These are phyloP conservation scores for Drosophila siamana DNA, from an alignment of 2,888 invertebrate species.

Conservation along the genomic window DNA sequence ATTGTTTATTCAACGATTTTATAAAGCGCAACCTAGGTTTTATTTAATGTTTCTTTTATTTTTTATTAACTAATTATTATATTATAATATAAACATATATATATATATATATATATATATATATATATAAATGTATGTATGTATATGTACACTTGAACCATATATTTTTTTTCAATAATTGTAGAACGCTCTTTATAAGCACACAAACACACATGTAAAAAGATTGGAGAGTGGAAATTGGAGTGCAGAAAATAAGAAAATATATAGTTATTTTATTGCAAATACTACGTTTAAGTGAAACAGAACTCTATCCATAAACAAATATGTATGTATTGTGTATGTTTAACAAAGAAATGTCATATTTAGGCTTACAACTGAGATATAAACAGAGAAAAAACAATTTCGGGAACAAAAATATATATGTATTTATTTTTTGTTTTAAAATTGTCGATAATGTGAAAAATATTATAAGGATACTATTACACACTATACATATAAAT, in stretches of 20 bases:
- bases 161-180: constrained; percentile 39
- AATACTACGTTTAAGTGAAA: constrained; percentile 42
- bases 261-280: constrained; percentile 56
- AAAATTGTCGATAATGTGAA: constrained; percentile 70
- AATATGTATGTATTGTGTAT: constrained; percentile 54
- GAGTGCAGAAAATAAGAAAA: constrained; percentile 41
- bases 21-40: constrained; percentile 63
- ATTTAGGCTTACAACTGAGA: constrained; percentile 77
- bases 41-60: constrained; percentile 51
- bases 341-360: constrained; percentile 65
- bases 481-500: constrained; percentile 53
- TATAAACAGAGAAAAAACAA: constrained; percentile 59
- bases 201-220: constrained; percentile 45
- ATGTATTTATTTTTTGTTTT: constrained; percentile 76
- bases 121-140: constrained; percentile 19
- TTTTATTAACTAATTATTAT: constrained; percentile 26
- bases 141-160: constrained; percentile 1
- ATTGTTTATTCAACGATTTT: constrained; percentile 70
- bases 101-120: constrained; percentile 22
- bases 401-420: constrained; percentile 84
- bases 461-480: constrained; percentile 46
- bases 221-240: constrained; percentile 18
- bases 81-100: constrained; percentile 3
- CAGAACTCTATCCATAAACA: constrained; percentile 50
- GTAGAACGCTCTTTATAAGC: constrained; percentile 28